Evolutionary conservation across 2,888 invertebrate species (phyloP).

Genomic region (Omphaloscelis lunosa): DNA sequence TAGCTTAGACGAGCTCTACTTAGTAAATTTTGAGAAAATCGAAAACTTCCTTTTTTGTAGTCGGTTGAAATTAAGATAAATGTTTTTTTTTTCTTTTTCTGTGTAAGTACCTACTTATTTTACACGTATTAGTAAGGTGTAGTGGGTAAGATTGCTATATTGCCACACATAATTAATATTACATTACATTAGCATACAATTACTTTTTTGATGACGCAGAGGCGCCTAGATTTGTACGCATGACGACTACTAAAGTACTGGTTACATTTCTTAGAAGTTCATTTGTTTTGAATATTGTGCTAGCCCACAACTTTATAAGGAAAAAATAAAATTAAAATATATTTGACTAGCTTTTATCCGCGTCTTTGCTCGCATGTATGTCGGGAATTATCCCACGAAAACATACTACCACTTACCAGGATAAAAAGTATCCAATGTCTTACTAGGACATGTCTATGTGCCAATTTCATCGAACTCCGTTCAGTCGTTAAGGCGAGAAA

Average conservation of each 20-base stretch:
- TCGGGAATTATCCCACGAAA: too few species aligned
- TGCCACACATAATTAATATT: constrained; percentile 25
- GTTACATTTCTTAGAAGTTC: constrained; percentile 49
- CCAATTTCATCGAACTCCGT: not conserved
- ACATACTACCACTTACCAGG: too few species aligned
- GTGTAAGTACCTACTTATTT: not conserved
- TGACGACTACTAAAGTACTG: constrained; percentile 10
- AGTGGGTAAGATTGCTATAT: not conserved
- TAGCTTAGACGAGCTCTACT: too few species aligned
- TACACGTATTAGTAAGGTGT: not conserved
- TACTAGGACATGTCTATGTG: not conserved
- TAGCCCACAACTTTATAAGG: constrained; percentile 22
- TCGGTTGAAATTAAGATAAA: not conserved
- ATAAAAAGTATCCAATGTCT: too few species aligned
- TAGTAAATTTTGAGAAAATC: too few species aligned
- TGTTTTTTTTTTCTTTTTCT: not conserved
- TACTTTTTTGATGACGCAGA: constrained; percentile 53
- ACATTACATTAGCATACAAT: constrained; percentile 57
- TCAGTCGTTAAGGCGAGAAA: not conserved
- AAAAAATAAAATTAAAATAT: constrained; percentile 17
- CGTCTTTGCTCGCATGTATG: rapidly evolving
- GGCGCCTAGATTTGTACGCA: constrained; percentile 54
- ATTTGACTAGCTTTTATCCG: too few species aligned
- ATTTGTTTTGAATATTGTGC: constrained; percentile 27
- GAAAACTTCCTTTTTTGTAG: not conserved